These are phyloP conservation scores for Torymus auratus DNA, from an alignment of 2,888 invertebrate species.

Conservation along the genomic window DNA sequence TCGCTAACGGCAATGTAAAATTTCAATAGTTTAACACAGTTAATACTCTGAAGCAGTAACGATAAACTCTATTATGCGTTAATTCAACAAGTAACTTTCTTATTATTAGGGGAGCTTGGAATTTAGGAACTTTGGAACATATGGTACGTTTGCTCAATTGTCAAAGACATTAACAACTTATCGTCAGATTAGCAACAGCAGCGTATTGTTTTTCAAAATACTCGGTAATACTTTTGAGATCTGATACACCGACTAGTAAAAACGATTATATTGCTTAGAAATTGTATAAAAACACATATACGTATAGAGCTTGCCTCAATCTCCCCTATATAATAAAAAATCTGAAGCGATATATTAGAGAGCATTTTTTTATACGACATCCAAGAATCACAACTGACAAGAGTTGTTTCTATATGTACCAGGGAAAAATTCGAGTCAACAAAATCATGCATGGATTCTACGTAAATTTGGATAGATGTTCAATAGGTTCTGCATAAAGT, in stretches of 20 bases:
- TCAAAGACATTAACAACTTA: too few species aligned
- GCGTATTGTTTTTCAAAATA: too few species aligned
- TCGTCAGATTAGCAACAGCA: too few species aligned
- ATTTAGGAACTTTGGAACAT: too few species aligned
- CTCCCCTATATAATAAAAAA: slow-evolving; percentile 4
- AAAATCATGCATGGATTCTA: slow-evolving; percentile 45
- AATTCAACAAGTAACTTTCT: too few species aligned
- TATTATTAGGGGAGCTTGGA: too few species aligned
- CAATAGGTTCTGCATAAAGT: too few species aligned
- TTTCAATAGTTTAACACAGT: too few species aligned
- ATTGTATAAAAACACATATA: slow-evolving; percentile 9
- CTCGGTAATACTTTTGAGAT: not conserved
- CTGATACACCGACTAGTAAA: not conserved
- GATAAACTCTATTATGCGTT: too few species aligned
- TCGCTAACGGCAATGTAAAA: too few species aligned
- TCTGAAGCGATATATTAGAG: not conserved
- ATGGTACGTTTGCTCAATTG: too few species aligned
- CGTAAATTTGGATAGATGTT: slow-evolving; percentile 27
- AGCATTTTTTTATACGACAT: not conserved
- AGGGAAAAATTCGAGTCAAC: slow-evolving; percentile 26
- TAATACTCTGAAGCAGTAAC: too few species aligned
- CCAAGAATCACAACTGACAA: slow-evolving; percentile 13
- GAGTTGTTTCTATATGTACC: slow-evolving; percentile 5
- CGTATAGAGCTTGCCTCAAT: not conserved
- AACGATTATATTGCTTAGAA: slow-evolving; percentile 2